Percentiles rank a stretch among this genome's conserved stretches.
These are phyloP conservation scores for Ciconia nigra DNA, from an alignment of 2,797 vertebrate genomes.

Conservation along the genomic window DNA sequence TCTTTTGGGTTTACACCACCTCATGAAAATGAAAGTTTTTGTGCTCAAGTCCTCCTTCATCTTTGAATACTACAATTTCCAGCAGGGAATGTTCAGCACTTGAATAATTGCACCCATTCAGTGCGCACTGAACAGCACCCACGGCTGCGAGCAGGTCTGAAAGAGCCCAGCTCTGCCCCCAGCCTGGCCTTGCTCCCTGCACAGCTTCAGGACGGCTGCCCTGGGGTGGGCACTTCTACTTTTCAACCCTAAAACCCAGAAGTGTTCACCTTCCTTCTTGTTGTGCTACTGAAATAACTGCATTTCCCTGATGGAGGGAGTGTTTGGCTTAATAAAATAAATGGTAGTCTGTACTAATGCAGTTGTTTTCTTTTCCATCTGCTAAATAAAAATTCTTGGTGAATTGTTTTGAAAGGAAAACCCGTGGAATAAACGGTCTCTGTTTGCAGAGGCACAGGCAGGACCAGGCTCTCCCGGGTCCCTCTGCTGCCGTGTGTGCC, in stretches of 20 bases:
- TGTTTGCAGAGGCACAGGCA: not conserved
- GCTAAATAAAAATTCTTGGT: not conserved
- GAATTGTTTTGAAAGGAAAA: not conserved
- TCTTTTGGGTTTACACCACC: not conserved
- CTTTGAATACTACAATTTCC: not conserved
- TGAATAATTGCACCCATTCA: not conserved
- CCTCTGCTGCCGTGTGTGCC: accelerated
- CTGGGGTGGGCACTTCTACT: accelerated
- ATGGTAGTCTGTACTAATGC: not conserved
- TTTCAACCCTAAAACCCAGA: not conserved
- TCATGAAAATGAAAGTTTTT: not conserved
- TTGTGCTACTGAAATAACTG: not conserved
- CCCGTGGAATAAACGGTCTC: not conserved
- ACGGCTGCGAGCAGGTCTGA: accelerated
- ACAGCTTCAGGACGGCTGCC: not conserved
- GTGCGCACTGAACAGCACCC: not conserved
- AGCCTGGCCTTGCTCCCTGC: not conserved
- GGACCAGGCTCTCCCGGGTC: not conserved
- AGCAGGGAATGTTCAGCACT: not conserved
- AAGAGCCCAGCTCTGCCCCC: not conserved
- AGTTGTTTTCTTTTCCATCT: not conserved
- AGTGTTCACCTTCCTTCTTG: not conserved
- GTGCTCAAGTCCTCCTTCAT: not conserved
- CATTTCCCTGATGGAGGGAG: not conserved
- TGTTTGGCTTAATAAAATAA: not conserved